Evolutionary conservation across 2,797 vertebrate species (phyloP).

Genomic region (Cyprinella venusta): DNA sequence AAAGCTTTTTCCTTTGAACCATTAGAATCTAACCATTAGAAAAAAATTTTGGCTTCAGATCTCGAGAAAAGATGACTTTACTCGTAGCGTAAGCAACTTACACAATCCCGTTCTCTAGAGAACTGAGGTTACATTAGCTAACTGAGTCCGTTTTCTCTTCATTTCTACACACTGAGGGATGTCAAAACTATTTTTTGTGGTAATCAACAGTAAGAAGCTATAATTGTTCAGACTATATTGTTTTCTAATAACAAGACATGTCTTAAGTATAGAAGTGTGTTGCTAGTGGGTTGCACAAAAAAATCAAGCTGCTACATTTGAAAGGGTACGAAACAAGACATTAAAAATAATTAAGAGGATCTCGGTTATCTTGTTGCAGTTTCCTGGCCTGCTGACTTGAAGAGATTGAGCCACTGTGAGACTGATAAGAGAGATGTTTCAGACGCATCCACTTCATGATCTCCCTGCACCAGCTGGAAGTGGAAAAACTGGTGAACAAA

Average conservation of each 20-base stretch:
- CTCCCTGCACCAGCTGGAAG: background rate
- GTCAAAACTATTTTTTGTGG: constrained; percentile 11
- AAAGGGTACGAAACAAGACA: constrained; percentile 14
- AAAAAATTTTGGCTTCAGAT: too few relatives aligned
- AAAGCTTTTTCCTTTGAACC: too few relatives aligned
- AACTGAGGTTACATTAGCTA: too few relatives aligned
- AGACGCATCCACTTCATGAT: background rate
- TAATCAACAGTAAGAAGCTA: constrained; percentile 2
- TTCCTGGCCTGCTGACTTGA: constrained; percentile 4
- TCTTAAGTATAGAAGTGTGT: constrained; percentile 8
- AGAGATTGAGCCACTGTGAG: background rate
- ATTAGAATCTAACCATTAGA: too few relatives aligned
- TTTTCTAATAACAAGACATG: constrained; percentile 23
- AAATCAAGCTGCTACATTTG: background rate
- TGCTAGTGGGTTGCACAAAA: constrained; percentile 7
- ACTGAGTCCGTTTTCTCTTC: background rate
- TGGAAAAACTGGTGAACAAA: background rate
- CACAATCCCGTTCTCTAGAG: too few relatives aligned
- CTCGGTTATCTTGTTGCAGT: background rate
- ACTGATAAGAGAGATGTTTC: constrained; percentile 15
- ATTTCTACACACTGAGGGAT: constrained; percentile 12
- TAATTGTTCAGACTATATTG: constrained; percentile 23
- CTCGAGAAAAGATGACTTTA: too few relatives aligned
- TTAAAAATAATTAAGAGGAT: constrained; percentile 32
- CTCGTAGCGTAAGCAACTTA: too few relatives aligned